Evolutionary conservation across 1,140 invertebrate species (phyloP).

Genomic region (Drosophila ambigua): DNA sequence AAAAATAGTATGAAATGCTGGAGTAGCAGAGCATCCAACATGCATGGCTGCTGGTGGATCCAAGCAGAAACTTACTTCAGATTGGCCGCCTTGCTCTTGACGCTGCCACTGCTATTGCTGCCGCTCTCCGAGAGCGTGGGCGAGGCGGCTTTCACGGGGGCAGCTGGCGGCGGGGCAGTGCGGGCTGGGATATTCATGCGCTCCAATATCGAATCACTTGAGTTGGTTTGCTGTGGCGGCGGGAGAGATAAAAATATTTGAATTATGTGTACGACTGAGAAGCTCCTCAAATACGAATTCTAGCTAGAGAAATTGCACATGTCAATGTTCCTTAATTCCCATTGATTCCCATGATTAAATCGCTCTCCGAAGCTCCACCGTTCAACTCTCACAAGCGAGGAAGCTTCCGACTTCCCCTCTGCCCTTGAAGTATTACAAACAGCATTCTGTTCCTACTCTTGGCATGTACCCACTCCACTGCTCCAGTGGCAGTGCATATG

Average conservation of each 20-base stretch:
- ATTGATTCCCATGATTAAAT: too few species aligned
- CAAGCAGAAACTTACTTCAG: conserved; percentile 69
- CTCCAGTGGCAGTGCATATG: too few species aligned
- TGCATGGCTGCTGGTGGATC: conserved; percentile 5
- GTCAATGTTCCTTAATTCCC: too few species aligned
- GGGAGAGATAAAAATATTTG: conserved; percentile 9
- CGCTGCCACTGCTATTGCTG: conserved; percentile 67
- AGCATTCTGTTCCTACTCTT: too few species aligned
- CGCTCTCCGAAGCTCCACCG: too few species aligned
- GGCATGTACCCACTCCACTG: too few species aligned
- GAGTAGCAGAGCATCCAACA: not conserved
- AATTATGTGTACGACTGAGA: not conserved
- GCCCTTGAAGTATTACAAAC: too few species aligned
- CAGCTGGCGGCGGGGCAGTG: conserved; percentile 32
- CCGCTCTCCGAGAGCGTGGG: conserved; percentile 78
- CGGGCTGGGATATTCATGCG: conserved; percentile 69
- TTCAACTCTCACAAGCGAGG: too few species aligned
- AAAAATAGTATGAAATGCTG: conserved; percentile 31
- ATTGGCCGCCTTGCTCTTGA: conserved; percentile 80
- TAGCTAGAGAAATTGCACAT: too few species aligned
- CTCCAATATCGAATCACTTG: conserved; percentile 73
- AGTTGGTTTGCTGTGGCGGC: conserved; percentile 37
- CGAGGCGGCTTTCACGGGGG: conserved; percentile 63
- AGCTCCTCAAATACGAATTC: too few species aligned
- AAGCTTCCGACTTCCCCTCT: too few species aligned